Percentiles rank a stretch among this genome's conserved stretches.
Evolutionary conservation across 2,888 invertebrate species (phyloP).

Genomic region (Lypha dubia): DNA sequence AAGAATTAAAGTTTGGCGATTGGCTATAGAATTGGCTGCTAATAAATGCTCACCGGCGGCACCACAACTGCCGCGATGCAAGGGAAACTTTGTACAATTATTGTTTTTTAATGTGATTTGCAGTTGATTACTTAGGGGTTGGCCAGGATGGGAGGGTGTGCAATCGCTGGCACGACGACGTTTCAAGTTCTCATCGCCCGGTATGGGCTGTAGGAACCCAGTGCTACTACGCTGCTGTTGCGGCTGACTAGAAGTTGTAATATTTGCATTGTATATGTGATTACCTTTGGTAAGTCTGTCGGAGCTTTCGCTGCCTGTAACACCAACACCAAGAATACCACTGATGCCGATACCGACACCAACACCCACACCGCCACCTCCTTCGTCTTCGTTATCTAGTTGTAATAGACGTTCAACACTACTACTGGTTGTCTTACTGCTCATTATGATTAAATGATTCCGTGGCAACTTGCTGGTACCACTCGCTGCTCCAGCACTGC

Average conservation of each 20-base stretch:
- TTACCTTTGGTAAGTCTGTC: constrained; percentile 72
- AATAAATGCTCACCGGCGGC: constrained; percentile 81
- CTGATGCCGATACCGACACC: constrained; percentile 13
- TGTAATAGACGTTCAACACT: constrained; percentile 76
- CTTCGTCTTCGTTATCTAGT: constrained; percentile 71
- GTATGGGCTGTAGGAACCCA: constrained; percentile 74
- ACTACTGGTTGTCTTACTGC: constrained; percentile 74
- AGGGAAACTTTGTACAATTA: constrained; percentile 78
- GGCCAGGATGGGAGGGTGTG: constrained; percentile 75
- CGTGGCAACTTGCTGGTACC: constrained; percentile 68
- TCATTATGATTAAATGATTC: constrained; percentile 76
- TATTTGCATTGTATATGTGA: constrained; percentile 71
- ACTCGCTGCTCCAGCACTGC: constrained; percentile 72
- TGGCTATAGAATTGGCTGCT: constrained; percentile 82
- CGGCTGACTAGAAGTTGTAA: constrained; percentile 70
- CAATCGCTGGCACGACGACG: constrained; percentile 81
- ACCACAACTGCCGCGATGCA: constrained; percentile 82
- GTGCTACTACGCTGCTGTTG: constrained; percentile 72
- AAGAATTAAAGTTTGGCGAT: constrained; percentile 82
- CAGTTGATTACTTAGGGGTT: constrained; percentile 78
- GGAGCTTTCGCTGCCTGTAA: constrained; percentile 72
- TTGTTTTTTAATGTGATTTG: constrained; percentile 81
- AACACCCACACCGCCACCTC: constrained; percentile 36
- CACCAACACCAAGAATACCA: constrained; percentile 55
- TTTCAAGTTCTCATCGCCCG: constrained; percentile 76